Conservation (phyloP, 1,140 invertebrate genomes). For the Brachionus rubens region DNA sequence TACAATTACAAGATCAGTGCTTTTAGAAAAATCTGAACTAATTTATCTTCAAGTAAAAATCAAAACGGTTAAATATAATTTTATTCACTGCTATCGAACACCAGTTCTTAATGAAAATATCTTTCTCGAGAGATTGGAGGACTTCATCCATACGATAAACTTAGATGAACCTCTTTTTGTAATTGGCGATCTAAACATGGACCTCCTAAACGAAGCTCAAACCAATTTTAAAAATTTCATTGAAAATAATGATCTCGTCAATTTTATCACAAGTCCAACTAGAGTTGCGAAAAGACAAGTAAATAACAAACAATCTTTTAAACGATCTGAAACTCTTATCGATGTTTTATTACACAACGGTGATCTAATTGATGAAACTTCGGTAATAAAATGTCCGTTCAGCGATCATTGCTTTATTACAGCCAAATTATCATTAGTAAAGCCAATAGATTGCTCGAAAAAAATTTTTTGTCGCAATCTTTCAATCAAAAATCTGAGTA, state of each 20-base stretch:
- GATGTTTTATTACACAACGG: background rate
- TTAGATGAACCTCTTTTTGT: too few relatives aligned
- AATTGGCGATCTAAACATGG: too few relatives aligned
- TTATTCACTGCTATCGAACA: background rate
- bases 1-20: background rate
- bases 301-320: background rate
- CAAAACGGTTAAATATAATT: background rate
- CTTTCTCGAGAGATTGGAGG: too few relatives aligned
- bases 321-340: background rate
- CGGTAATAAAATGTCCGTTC: too few relatives aligned
- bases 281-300: too few relatives aligned
- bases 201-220: background rate
- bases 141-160: too few relatives aligned
- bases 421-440: background rate
- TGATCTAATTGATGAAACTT: background rate
- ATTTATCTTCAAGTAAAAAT: background rate
- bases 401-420: background rate
- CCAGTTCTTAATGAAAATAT: background rate
- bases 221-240: background rate
- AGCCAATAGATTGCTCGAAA: background rate
- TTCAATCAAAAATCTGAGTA: background rate
- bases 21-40: too few relatives aligned
- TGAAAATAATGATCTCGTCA: background rate
- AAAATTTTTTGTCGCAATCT: background rate
- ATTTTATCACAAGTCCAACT: background rate